Evolutionary conservation across 1,140 invertebrate species (phyloP).

Genomic region (Bilobella aurantiaca): DNA sequence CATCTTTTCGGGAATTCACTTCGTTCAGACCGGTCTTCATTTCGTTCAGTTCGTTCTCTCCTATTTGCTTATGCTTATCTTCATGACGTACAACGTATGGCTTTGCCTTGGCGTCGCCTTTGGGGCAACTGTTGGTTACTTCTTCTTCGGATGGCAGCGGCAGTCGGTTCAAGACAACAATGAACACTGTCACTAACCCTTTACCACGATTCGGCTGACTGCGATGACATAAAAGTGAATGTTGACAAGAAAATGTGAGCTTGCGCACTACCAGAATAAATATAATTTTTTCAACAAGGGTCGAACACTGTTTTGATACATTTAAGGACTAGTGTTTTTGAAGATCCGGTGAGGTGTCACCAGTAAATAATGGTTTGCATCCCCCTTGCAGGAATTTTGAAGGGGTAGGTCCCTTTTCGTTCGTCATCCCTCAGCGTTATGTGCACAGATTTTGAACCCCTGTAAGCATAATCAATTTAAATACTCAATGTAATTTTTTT

Average conservation of each 20-base stretch:
- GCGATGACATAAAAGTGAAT: not conserved
- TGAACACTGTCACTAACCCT: constrained; percentile 49
- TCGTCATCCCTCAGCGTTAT: constrained; percentile 28
- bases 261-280: too few species aligned
- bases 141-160: constrained; percentile 54
- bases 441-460: not conserved
- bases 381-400: constrained; percentile 34
- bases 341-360: constrained; percentile 1
- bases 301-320: too few species aligned
- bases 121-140: constrained; percentile 54
- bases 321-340: not conserved
- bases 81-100: constrained; percentile 67
- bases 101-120: constrained; percentile 50
- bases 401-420: constrained; percentile 35
- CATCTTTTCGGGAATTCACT: constrained; percentile 44
- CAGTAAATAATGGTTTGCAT: constrained; percentile 40
- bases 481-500: too few species aligned
- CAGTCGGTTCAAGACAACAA: constrained; percentile 43
- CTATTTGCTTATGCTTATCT: constrained; percentile 63
- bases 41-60: constrained; percentile 53
- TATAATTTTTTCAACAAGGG: too few species aligned
- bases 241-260: too few species aligned
- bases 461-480: too few species aligned
- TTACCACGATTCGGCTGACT: not conserved
- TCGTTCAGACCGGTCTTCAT: constrained; percentile 53